These are phyloP conservation scores for Archilochus colubris DNA, from an alignment of 2,113 vertebrate species.

Conservation along the genomic window DNA sequence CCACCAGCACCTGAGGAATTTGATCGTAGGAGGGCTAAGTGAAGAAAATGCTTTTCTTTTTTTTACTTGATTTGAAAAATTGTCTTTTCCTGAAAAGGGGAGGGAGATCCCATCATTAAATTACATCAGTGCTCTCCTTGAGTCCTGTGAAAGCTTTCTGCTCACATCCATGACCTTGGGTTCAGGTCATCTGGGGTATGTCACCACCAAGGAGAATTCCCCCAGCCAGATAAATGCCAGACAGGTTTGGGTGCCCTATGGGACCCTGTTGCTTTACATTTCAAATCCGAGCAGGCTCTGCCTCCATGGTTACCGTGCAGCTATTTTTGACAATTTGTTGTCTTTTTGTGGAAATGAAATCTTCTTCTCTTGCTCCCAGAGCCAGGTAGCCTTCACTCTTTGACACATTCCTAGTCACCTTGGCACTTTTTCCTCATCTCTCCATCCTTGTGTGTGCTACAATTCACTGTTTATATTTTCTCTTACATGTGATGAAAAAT, in stretches of 20 bases:
- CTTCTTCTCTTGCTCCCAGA: neutral
- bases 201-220: neutral
- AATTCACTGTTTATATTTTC: neutral
- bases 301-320: rapidly evolving
- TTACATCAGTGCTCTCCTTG: rapidly evolving
- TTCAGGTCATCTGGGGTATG: neutral
- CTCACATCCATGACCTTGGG: neutral
- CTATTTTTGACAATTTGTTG: neutral
- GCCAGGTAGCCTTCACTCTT: neutral
- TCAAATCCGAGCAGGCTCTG: neutral
- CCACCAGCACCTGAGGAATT: conserved; percentile 16
- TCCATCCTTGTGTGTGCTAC: neutral
- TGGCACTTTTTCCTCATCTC: neutral
- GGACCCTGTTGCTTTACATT: neutral
- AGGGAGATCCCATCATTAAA: neutral
- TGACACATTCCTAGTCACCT: neutral
- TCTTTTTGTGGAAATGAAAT: neutral
- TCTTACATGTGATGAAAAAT: neutral
- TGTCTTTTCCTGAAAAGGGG: neutral
- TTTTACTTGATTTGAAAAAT: neutral
- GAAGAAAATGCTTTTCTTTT: neutral
- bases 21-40: neutral
- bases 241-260: neutral
- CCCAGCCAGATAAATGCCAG: rapidly evolving
- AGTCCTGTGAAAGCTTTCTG: neutral